Base-by-base conservation (phyloP, 2,797 vertebrate genomes). In the Protonibea diacanthus region DNA sequence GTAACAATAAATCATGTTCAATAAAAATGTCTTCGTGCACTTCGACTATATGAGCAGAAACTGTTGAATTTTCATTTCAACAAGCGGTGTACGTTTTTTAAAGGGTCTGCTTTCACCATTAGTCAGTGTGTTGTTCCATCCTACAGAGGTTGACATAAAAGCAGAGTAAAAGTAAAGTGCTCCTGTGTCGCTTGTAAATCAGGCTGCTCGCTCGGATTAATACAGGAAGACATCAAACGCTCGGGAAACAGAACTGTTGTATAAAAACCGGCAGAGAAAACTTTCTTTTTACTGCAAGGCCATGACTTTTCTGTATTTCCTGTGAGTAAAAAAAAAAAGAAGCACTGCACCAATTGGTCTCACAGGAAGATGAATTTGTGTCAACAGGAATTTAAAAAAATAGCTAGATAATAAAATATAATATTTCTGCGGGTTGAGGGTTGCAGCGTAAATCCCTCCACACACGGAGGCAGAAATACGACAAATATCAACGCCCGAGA, bases 21-120 rank as follows among this genome's bases (percentile, higher is more conserved):
- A 75, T 86, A 51, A 75, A 89, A 84, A 84, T 25, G 55, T 76
- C 66, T 74, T 74, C 71, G 67, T 53, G 47, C 18, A 51, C 61
- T 57, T 40, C 44, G 53, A 76, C 71, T 63, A 66, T 38, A 49
- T 38, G 62, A 62, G 21, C 71, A 56, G 48, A 78, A 74, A 73
- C 59, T 44, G 55, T 55, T 25, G n/a, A 75, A 56, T 65, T 71
- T 71, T 53, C 5, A 65, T 64, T 67, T 74, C 57, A 71, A 71
- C 60, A 18, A 42, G 63, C 45, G 1, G 33, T 8, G 12, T 17
- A 20, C 23, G 68, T 73, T 81, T 82, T 9, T 33, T 33, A 33
- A 74, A 20, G 76, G 72, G 69, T 89, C 92, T 93, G 91, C 71
- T 92, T 90, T 90, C 6, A 29, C 73, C 89, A 92, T 93, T 83